These are phyloP conservation scores for Acrocephalus arundinaceus DNA, from an alignment of 2,113 vertebrate species.

Conservation along the genomic window DNA sequence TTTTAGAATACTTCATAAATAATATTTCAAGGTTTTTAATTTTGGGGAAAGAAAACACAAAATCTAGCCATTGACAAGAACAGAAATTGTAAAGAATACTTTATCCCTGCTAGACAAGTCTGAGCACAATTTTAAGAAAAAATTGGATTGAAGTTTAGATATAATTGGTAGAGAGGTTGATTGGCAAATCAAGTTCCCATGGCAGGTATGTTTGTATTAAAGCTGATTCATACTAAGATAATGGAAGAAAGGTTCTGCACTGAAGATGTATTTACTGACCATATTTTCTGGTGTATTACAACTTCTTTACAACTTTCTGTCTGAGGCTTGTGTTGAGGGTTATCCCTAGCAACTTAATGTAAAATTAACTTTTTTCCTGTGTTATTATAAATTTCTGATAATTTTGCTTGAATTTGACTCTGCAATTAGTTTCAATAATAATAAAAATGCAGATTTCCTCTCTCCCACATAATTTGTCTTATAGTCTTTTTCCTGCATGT, in stretches of 20 bases:
- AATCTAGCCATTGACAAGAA: neutral
- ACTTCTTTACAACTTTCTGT: neutral
- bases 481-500: neutral
- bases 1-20: neutral
- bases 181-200: neutral
- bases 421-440: neutral
- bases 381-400: neutral
- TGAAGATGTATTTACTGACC: neutral
- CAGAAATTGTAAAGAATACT: neutral
- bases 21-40: neutral
- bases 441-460: neutral
- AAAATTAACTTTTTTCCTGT: neutral
- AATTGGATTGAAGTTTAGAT: neutral
- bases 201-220: neutral
- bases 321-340: neutral
- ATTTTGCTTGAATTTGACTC: neutral
- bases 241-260: neutral
- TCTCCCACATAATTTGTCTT: neutral
- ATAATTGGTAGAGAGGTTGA: neutral
- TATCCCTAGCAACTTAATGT: neutral
- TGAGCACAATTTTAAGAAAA: neutral
- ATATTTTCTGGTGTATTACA: neutral
- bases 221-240: neutral
- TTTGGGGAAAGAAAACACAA: neutral
- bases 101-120: neutral